Evolutionary conservation across 2,797 vertebrate genomes (phyloP).

Genomic region (Betta splendens): DNA sequence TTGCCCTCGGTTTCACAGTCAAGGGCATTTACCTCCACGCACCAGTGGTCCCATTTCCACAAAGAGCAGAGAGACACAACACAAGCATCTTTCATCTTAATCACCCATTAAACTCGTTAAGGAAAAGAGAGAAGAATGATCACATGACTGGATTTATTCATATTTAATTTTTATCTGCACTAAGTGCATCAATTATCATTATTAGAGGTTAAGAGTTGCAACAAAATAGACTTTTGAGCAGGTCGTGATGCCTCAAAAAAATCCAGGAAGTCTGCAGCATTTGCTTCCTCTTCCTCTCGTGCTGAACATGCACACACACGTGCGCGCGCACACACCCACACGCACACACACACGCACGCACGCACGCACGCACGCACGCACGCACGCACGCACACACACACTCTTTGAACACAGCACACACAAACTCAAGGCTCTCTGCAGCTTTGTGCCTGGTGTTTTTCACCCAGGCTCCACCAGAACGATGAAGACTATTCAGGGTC

Average conservation of each 20-base stretch:
- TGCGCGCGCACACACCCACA: too few species aligned
- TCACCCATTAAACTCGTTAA: constrained; percentile 16
- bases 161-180: too few species aligned
- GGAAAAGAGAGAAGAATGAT: not conserved
- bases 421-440: constrained; percentile 28
- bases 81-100: constrained; percentile 16
- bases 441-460: constrained; percentile 37
- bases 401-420: constrained; percentile 10
- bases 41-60: not conserved
- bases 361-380: too few species aligned
- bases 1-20: too few species aligned
- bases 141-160: constrained; percentile 3
- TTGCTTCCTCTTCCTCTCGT: too few species aligned
- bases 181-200: too few species aligned
- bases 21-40: constrained; percentile 12
- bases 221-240: too few species aligned
- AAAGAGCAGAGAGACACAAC: not conserved
- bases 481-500: constrained; percentile 36
- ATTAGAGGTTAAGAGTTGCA: too few species aligned
- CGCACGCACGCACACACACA: not conserved
- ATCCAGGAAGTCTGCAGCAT: not conserved
- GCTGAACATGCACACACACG: too few species aligned
- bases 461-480: constrained; percentile 15
- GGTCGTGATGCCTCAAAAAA: not conserved
- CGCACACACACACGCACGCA: too few species aligned